Evolutionary conservation across 2,113 vertebrate genomes (phyloP), one percentile per base, ranked within the genome.

Genomic region (Gymnobelideus leadbeateri): DNA sequence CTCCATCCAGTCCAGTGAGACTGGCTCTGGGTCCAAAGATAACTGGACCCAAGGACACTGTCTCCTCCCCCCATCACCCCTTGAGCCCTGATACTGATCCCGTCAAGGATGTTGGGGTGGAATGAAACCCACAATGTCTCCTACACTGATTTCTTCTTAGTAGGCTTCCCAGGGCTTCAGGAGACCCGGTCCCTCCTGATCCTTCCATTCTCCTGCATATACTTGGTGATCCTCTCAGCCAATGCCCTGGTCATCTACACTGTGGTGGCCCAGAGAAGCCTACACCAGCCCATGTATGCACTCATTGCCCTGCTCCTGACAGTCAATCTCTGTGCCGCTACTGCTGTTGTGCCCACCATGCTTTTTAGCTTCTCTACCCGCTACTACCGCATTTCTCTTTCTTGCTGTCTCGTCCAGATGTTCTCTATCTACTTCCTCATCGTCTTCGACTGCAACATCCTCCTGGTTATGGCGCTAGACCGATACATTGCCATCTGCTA

Each of bases 351-450:
- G 21, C 99, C 99, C 1, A 96, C 97, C 89, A 97, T 98, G 97
- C 96, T 99, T 10, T 94, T 99, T 4, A 61, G 94, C 54, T 97
- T 99, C 89, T 97, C 98, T 19, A 92, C 98, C 1, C 93, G 89
- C 92, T 90, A 97, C 95, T 97, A 98, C 54, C 51, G 37, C 43
- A 98, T 99, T 96, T 99, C 98, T 0, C 89, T 99, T 95, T 84
- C 95, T 0, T 95, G 96, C 84, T 99, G 99, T 95, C 94, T 99
- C 94, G 95, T 97, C 28, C 99, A 99, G 96, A 99, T 99, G 99
- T 99, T 99, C 97, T 97, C 98, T 90, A 98, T 99, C 51, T 99
- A 99, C 95, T 98, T 97, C 21, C 55, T 95, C 53, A 54, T 97
- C n/a, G 94, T 16, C 4, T 97, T 97, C 19, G 98, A 98, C 61